These are phyloP conservation scores for Phenganax stokvisi DNA, from an alignment of 92 coral and sea anemone genomes.

Conservation along the genomic window DNA sequence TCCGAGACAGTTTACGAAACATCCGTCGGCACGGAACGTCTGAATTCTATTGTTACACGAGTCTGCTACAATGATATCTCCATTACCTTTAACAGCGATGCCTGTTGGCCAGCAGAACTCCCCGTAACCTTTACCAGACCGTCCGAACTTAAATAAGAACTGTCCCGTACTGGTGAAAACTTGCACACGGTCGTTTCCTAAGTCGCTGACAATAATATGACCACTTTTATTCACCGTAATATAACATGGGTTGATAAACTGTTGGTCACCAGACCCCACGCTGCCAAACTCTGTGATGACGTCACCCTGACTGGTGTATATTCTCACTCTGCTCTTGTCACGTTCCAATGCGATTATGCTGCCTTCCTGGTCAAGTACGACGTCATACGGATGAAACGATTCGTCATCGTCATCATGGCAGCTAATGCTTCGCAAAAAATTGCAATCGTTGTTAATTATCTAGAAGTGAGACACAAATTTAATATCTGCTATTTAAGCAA, in stretches of 20 bases:
- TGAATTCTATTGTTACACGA: conserved; percentile 93
- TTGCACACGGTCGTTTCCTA: conserved; percentile 94
- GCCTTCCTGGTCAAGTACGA: conserved; percentile 68
- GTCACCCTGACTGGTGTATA: conserved; percentile 62
- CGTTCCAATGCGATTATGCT: conserved; percentile 74
- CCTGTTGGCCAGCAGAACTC: conserved; percentile 97
- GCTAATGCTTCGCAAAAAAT: conserved; percentile 54
- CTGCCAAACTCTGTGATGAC: conserved; percentile 68
- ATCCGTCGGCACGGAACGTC: conserved; percentile 75
- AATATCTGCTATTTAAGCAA: too few species aligned
- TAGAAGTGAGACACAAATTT: conserved; percentile 16
- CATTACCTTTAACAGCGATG: conserved; percentile 64
- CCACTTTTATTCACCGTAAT: conserved; percentile 71
- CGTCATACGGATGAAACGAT: conserved; percentile 74
- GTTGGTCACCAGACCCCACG: conserved; percentile 79
- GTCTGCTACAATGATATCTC: conserved; percentile 82
- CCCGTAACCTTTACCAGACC: conserved; percentile 72
- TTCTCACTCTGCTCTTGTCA: conserved; percentile 76
- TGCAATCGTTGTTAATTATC: conserved; percentile 72
- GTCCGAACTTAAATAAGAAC: conserved; percentile 78
- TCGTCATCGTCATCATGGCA: conserved; percentile 44
- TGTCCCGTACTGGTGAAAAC: conserved; percentile 72
- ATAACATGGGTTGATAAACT: conserved; percentile 81
- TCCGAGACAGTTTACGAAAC: conserved; percentile 65
- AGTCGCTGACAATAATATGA: conserved; percentile 82